phyloP scores from a whole-genome alignment of 2,113 vertebrate genomes.

The Mandrillus leucophaeus region DNA sequence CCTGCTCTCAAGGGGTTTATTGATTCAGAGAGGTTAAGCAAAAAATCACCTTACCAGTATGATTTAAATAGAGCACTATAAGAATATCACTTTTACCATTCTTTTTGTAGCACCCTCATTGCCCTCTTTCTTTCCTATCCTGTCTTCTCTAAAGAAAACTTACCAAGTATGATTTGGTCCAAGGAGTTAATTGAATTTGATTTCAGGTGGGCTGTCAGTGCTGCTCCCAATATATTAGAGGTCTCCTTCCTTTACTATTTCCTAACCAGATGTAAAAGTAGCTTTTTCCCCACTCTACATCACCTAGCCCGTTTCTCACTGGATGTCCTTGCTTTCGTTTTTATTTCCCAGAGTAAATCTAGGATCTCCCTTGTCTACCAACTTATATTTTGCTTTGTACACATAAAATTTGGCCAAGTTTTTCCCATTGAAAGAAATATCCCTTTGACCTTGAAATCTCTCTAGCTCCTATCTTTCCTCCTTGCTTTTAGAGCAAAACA shows the following conservation, averaged over 20 bases:
- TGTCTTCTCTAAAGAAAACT: not conserved
- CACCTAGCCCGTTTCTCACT: not conserved
- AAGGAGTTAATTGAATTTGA: not conserved
- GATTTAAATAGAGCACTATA: not conserved
- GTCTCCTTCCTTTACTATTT: not conserved
- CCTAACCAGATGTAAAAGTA: not conserved
- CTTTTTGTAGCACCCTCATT: not conserved
- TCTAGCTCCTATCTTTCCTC: not conserved
- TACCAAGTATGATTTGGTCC: not conserved
- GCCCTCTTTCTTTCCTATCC: not conserved
- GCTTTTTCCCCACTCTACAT: not conserved
- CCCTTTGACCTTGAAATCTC: not conserved
- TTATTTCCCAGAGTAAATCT: not conserved
- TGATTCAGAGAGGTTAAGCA: not conserved
- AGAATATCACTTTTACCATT: not conserved
- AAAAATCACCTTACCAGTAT: not conserved
- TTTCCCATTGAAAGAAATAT: not conserved
- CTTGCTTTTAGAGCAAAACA: not conserved
- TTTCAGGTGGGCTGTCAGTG: not conserved
- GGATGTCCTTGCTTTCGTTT: conserved; percentile 12
- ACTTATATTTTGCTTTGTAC: not conserved
- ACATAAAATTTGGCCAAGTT: not conserved
- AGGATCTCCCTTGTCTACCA: not conserved
- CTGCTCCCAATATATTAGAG: not conserved
- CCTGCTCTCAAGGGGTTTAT: not conserved